phyloP scores from a whole-genome alignment of 2,888 invertebrate species.

The Scaptodrosophila latifasciaeformis region DNA sequence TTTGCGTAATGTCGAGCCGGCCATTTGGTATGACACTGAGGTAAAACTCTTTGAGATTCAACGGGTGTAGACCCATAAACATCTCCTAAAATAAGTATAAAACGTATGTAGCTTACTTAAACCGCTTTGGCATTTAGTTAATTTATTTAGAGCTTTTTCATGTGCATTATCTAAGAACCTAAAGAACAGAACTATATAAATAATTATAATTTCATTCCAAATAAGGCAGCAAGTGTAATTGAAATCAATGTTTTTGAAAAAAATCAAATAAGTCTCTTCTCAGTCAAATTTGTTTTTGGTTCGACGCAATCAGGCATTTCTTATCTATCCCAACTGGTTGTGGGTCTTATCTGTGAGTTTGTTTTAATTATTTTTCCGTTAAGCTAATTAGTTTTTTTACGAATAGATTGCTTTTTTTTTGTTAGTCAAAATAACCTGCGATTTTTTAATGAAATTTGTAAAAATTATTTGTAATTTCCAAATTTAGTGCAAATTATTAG shows the following conservation, averaged over 20 bases:
- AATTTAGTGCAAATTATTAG: too few species aligned
- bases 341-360: too few species aligned
- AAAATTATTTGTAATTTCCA: too few species aligned
- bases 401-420: neutral
- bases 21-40: slow-evolving; percentile 99
- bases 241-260: slow-evolving; percentile 31
- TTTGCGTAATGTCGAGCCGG: slow-evolving; percentile 98
- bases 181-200: too few species aligned
- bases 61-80: slow-evolving; percentile 85
- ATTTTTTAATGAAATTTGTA: too few species aligned
- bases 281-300: too few species aligned
- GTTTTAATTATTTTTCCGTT: too few species aligned
- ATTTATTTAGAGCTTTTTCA: slow-evolving; percentile 58
- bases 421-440: too few species aligned
- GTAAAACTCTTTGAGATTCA: slow-evolving; percentile 99
- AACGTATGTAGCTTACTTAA: slow-evolving; percentile 9
- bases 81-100: neutral
- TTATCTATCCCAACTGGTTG: too few species aligned
- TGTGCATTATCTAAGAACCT: too few species aligned
- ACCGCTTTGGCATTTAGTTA: slow-evolving; percentile 58
- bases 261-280: too few species aligned
- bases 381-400: neutral
- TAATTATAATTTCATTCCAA: slow-evolving; percentile 51
- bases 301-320: too few species aligned
- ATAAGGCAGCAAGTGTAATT: slow-evolving; percentile 7